Conservation (phyloP, 2,113 vertebrate species). For the Catharus fuscescens region DNA sequence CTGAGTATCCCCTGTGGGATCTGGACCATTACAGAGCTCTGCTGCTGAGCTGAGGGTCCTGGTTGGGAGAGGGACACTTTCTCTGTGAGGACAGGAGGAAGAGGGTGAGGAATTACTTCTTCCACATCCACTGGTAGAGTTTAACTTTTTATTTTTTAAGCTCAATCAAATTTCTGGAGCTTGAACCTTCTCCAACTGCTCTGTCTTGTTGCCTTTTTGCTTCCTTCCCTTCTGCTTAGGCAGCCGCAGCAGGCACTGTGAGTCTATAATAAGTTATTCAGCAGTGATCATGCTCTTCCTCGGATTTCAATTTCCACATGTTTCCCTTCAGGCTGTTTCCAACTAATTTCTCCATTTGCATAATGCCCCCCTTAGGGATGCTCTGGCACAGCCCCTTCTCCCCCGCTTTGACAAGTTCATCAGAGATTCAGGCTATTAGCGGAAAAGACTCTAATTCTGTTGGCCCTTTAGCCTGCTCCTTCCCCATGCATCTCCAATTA, state of each 20-base stretch:
- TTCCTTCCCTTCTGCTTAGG: slow-evolving; percentile 27
- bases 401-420: neutral
- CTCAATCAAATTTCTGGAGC: neutral
- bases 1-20: neutral
- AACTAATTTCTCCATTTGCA: slow-evolving; percentile 59
- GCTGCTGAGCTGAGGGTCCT: neutral
- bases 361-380: slow-evolving; percentile 43
- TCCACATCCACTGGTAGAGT: neutral
- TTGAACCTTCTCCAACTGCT: neutral
- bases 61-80: neutral
- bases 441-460: slow-evolving; percentile 24
- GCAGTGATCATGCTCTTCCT: slow-evolving; percentile 35
- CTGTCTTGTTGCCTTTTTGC: neutral
- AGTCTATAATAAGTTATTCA: slow-evolving; percentile 52
- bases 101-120: neutral
- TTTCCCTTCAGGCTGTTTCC: slow-evolving; percentile 62
- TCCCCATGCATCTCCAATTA: neutral
- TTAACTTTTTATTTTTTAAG: neutral
- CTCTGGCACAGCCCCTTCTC: neutral
- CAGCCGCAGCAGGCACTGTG: neutral
- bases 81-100: neutral
- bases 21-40: neutral
- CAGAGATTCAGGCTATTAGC: slow-evolving; percentile 28
- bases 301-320: slow-evolving; percentile 52
- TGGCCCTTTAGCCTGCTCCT: neutral